These are phyloP conservation scores for Drosophila monieri DNA, from an alignment of 2,888 invertebrate genomes.

Conservation along the genomic window DNA sequence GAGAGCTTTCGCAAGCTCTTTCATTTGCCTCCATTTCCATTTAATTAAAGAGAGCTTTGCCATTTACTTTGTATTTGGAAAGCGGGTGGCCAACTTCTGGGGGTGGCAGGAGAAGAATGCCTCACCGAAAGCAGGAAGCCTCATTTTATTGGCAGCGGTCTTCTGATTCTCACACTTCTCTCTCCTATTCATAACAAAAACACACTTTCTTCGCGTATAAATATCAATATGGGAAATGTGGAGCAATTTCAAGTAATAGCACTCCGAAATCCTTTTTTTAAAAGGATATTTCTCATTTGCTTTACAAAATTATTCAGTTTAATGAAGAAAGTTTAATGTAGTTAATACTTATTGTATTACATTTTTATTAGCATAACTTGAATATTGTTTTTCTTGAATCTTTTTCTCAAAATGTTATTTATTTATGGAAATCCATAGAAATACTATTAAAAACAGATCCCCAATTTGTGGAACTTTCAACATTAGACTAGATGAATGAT, in stretches of 20 bases:
- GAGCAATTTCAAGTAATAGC: neutral
- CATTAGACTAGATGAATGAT: neutral
- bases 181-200: constrained; percentile 54
- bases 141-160: constrained; percentile 48
- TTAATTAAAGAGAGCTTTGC: constrained; percentile 72
- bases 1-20: constrained; percentile 63
- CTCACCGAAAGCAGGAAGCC: constrained; percentile 58
- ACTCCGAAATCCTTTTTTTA: neutral
- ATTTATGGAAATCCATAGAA: too few species aligned
- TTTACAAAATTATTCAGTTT: too few species aligned
- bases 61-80: constrained; percentile 50
- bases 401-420: neutral
- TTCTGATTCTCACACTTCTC: constrained; percentile 45
- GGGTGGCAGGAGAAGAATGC: constrained; percentile 28
- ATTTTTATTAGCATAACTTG: too few species aligned
- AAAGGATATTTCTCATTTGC: neutral
- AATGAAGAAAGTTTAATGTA: too few species aligned
- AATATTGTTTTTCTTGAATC: neutral
- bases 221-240: constrained; percentile 27
- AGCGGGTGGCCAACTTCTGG: constrained; percentile 59
- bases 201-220: constrained; percentile 15
- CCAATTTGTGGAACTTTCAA: neutral
- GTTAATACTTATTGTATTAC: too few species aligned
- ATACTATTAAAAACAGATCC: too few species aligned
- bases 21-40: constrained; percentile 45